phyloP scores from a whole-genome alignment of 2,888 invertebrate genomes.

The Oasisia sp. region DNA sequence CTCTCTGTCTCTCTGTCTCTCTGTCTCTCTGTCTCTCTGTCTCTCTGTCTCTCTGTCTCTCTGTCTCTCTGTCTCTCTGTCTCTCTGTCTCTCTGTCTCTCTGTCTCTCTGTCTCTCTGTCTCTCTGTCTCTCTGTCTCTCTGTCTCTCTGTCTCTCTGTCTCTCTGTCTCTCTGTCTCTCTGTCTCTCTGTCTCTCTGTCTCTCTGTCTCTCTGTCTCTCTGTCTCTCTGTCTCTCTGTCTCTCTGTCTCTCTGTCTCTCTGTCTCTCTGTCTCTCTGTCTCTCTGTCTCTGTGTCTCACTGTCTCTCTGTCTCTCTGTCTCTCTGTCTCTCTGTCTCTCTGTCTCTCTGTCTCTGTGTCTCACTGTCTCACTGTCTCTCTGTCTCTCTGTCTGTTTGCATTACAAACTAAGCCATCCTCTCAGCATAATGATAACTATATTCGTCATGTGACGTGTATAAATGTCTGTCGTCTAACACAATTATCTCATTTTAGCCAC shows the following conservation, averaged over 20 bases:
- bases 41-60: not conserved
- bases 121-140: too few relatives aligned
- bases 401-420: not conserved
- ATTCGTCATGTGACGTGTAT: not conserved
- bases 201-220: not conserved
- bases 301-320: too few relatives aligned
- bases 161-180: not conserved
- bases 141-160: too few relatives aligned
- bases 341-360: not conserved
- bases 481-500: not conserved
- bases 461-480: not conserved
- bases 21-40: too few relatives aligned
- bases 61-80: not conserved
- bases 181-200: not conserved
- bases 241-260: not conserved
- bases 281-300: too few relatives aligned
- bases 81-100: not conserved
- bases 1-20: too few relatives aligned
- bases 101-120: too few relatives aligned
- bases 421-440: not conserved
- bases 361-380: not conserved
- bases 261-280: not conserved
- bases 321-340: too few relatives aligned
- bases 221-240: not conserved
- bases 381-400: not conserved